Evolutionary conservation across 2,113 vertebrate genomes (phyloP).

Genomic region (Scomber scombrus): DNA sequence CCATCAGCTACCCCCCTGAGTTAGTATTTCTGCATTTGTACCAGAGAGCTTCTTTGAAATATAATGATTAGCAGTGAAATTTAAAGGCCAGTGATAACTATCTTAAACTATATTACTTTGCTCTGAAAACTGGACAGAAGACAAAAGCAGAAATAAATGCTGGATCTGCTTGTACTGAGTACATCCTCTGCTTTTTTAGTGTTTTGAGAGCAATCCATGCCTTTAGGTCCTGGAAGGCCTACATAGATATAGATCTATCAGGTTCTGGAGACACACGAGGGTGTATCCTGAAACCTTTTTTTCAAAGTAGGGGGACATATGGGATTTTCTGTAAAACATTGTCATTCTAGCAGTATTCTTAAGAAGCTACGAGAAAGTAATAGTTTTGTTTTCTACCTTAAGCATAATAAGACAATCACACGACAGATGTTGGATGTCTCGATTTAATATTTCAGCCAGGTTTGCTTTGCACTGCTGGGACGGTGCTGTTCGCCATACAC

Average conservation of each 20-base stretch:
- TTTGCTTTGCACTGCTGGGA: conserved; percentile 81
- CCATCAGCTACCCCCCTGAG: conserved; percentile 84
- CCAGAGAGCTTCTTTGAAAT: conserved; percentile 31
- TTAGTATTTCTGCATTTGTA: conserved; percentile 52
- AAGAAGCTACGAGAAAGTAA: conserved; percentile 14
- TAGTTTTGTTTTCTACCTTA: neutral
- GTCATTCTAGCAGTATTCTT: conserved; percentile 12
- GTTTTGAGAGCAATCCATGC: conserved; percentile 43
- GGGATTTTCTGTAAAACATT: conserved; percentile 40
- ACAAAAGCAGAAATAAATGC: conserved; percentile 30
- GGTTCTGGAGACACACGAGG: conserved; percentile 31
- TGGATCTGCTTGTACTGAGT: conserved; percentile 8
- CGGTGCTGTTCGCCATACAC: conserved; percentile 67
- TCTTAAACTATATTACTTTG: conserved; percentile 2
- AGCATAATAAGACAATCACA: conserved; percentile 66
- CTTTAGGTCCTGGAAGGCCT: conserved; percentile 55
- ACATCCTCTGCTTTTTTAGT: conserved; percentile 24
- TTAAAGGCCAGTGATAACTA: conserved; percentile 37
- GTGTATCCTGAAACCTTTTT: conserved; percentile 33
- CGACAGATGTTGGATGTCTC: conserved; percentile 32
- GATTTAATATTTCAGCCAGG: conserved; percentile 41
- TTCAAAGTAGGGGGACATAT: conserved; percentile 28
- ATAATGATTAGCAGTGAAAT: conserved; percentile 30
- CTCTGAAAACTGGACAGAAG: conserved; percentile 37
- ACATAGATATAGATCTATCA: conserved; percentile 57